Percentiles rank a stretch among this genome's conserved stretches.
Conservation (phyloP, 2,797 vertebrate species). For the Rhodeus uyekii region DNA sequence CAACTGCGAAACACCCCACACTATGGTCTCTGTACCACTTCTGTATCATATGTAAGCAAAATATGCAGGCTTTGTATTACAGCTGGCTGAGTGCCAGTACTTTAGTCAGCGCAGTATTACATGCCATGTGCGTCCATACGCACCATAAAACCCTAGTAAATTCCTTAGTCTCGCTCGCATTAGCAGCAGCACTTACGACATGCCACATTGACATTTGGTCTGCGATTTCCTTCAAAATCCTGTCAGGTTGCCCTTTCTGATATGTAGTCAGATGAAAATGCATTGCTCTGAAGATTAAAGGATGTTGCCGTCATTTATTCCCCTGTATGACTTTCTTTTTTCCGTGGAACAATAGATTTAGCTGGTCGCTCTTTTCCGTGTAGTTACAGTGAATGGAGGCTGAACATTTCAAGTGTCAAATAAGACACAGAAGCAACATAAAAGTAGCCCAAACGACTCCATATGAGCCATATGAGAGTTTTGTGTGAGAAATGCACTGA, state of each 20-base stretch:
- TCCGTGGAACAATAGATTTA: not conserved
- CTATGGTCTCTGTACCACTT: constrained; percentile 1
- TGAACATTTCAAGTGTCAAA: not conserved
- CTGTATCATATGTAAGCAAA: constrained; percentile 23
- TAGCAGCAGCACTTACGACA: not conserved
- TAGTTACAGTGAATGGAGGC: not conserved
- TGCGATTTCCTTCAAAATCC: not conserved
- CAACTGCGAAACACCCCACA: not conserved
- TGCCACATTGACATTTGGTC: not conserved
- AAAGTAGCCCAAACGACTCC: not conserved
- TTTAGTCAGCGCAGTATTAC: constrained; percentile 10
- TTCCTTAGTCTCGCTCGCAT: not conserved
- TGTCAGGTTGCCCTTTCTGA: not conserved
- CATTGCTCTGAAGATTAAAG: not conserved
- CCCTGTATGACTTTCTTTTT: not conserved
- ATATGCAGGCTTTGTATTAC: not conserved
- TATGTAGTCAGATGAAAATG: not conserved
- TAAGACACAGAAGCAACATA: no score
- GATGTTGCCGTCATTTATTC: not conserved
- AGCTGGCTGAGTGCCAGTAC: not conserved
- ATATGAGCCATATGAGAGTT: not conserved
- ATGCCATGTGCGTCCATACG: not conserved
- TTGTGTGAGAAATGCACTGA: not conserved
- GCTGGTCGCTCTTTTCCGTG: not conserved
- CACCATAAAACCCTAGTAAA: constrained; percentile 22